Conservation (phyloP, 2,888 invertebrate species). For the Agrotis ipsilon region DNA sequence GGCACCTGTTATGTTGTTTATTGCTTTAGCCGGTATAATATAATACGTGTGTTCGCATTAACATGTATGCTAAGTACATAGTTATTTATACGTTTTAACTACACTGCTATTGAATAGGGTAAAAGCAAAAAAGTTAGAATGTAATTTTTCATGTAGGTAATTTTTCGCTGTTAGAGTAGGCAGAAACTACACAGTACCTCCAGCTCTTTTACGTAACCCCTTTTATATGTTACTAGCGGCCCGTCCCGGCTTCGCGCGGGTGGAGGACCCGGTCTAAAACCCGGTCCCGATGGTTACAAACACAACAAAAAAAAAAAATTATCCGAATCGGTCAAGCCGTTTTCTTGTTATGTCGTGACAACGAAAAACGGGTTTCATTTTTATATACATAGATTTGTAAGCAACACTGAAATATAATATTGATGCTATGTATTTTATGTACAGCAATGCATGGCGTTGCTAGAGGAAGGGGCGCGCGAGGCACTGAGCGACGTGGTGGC, state of each 20-base stretch:
- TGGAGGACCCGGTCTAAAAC: too few species aligned
- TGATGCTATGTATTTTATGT: conserved; percentile 46
- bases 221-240: too few species aligned
- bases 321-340: too few species aligned
- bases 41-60: not conserved
- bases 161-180: not conserved
- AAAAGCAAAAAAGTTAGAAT: not conserved
- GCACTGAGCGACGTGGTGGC: conserved; percentile 97
- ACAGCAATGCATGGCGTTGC: conserved; percentile 93
- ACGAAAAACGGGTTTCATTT: too few species aligned
- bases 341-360: too few species aligned
- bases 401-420: not conserved
- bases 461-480: conserved; percentile 97
- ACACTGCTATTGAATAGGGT: not conserved
- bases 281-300: too few species aligned
- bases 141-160: too few species aligned
- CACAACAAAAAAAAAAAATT: too few species aligned
- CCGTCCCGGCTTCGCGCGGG: too few species aligned
- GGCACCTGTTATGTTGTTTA: not conserved
- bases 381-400: too few species aligned
- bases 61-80: not conserved
- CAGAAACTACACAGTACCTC: not conserved
- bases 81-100: not conserved
- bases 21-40: not conserved
- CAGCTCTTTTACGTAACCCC: too few species aligned